Evolutionary conservation across 2,113 vertebrate genomes (phyloP), one percentile per base, ranked within the genome.

Genomic region (Phrynosoma platyrhinos): DNA sequence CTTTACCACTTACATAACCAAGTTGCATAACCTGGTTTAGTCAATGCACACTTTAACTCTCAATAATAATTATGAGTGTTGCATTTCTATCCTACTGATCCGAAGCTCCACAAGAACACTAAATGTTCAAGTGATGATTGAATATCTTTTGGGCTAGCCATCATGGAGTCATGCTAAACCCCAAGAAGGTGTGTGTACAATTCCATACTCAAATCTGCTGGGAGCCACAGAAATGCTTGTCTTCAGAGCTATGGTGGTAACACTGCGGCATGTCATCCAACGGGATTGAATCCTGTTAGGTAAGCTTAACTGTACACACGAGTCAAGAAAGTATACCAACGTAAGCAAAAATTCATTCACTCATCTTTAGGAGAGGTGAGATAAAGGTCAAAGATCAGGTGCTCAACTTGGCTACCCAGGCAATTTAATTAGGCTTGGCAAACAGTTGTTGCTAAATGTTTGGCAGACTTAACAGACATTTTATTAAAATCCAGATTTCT

Each of bases 11-110:
- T 87, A 81, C 27, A 81, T 81, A 87, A 87, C 53, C 68, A 62
- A 58, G n/a, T 87, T 87, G 81, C 68, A 55, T 81, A 81, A 87
- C 66, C 77, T 80, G 78, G 23, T n/a, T 81, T 80, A 40, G 55
- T 16, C 83, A 76, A 85, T 76, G 20, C 5, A 27, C 14, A 2
- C 36, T 53, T 30, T 25, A 87, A 42, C 23, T 23, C 68, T 72
- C 52, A 80, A 62, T 42, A 68, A 53, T 81, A 87, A 81, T 87
- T 81, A 81, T 30, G 78, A 40, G 16, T 79, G 47, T 47, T 47
- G 47, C 47, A 62, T 18, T 62, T 30, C 23, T 52, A 23, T 12
- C 47, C 2, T 71, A 69, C 47, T 87, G 68, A 81, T 16, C 58
- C 52, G 14, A 81, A 42, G 25, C 52, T 12, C 36, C 23, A 74